phyloP scores from a whole-genome alignment of 2,113 vertebrate genomes.

The Pelecanus crispus region DNA sequence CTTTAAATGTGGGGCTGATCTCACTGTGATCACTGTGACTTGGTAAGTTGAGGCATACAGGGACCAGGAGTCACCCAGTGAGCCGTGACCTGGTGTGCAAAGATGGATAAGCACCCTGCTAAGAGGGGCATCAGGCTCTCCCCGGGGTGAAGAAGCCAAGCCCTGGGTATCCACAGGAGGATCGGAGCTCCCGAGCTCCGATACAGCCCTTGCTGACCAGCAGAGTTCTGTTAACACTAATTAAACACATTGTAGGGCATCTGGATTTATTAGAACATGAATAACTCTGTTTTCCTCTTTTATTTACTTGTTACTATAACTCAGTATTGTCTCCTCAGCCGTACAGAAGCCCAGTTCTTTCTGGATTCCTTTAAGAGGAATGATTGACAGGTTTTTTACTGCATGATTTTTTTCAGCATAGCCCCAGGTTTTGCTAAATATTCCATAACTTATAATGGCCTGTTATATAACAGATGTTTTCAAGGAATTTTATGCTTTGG shows the following conservation, averaged over 20 bases:
- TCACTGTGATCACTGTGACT: neutral
- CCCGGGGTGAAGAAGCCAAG: neutral
- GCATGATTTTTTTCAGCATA: neutral
- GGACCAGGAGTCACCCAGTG: neutral
- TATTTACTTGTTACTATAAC: neutral
- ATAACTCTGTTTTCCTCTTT: neutral
- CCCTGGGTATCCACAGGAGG: neutral
- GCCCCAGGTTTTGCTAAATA: neutral
- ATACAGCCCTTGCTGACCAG: neutral
- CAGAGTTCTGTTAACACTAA: neutral
- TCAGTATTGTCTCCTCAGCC: neutral
- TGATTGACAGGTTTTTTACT: neutral
- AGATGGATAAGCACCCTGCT: neutral
- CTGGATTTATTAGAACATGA: neutral
- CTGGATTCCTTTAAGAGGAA: neutral
- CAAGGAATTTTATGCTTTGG: neutral
- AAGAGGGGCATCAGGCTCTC: no score
- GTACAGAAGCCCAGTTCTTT: neutral
- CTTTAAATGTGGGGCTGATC: neutral
- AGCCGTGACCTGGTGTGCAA: neutral
- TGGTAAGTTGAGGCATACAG: neutral
- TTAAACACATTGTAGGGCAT: neutral
- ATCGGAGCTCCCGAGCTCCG: rapidly evolving
- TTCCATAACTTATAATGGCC: neutral
- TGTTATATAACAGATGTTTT: neutral